Percentiles rank a stretch among this genome's conserved stretches.
These are phyloP conservation scores for Sphaerophoria taeniata DNA, from an alignment of 2,888 invertebrate species.

Conservation along the genomic window DNA sequence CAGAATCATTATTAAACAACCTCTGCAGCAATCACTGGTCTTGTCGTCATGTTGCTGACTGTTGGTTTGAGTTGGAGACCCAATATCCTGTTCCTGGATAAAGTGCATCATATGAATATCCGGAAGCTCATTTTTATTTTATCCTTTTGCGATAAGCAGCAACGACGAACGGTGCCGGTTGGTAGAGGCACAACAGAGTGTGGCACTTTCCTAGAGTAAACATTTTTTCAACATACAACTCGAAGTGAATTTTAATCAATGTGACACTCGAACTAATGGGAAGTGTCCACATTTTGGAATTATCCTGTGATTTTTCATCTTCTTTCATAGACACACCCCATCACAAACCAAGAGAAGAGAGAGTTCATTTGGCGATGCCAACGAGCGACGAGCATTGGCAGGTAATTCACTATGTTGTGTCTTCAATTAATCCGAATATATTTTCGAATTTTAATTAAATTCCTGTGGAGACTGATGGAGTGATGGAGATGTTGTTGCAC, in stretches of 20 bases:
- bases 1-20: constrained; percentile 44
- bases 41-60: constrained; percentile 15
- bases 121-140: constrained; percentile 10
- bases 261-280: constrained; percentile 72
- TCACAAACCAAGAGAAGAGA: background rate
- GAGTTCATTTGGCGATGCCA: constrained; percentile 38
- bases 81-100: constrained; percentile 46
- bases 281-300: constrained; percentile 71
- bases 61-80: constrained; percentile 26
- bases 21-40: constrained; percentile 27
- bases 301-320: constrained; percentile 55
- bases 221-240: constrained; percentile 34
- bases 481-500: background rate
- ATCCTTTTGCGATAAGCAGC: constrained; percentile 14
- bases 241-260: constrained; percentile 69
- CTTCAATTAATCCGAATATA: constrained; percentile 70
- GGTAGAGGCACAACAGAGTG: constrained; percentile 1
- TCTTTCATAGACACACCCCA: background rate
- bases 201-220: no score
- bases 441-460: constrained; percentile 68
- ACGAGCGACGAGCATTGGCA: constrained; percentile 46
- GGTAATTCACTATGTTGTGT: constrained; percentile 62
- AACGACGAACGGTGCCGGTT: background rate
- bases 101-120: background rate
- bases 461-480: constrained; percentile 13